A percentile compares a stretch with the other conserved stretches of the same genome.
Evolutionary conservation across 2,113 vertebrate genomes (phyloP).

Genomic region (Zosterops japonicus): DNA sequence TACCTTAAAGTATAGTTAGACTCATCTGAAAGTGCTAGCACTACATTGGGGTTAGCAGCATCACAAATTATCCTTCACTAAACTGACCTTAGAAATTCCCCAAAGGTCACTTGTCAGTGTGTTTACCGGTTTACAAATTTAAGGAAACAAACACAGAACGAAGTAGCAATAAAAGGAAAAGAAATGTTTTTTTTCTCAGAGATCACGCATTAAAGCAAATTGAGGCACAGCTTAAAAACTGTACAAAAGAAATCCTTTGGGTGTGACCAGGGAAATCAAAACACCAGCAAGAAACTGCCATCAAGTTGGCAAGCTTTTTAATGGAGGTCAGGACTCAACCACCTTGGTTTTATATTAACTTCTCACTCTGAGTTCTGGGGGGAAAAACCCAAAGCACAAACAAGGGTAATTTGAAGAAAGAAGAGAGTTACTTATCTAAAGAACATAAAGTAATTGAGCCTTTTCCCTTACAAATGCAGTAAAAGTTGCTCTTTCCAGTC

Average conservation of each 20-base stretch:
- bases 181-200: not conserved
- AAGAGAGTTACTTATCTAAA: not conserved
- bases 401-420: not conserved
- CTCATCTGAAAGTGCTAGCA: not conserved
- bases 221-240: constrained; percentile 7
- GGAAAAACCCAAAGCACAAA: not conserved
- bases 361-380: not conserved
- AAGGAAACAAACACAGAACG: constrained; percentile 1
- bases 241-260: not conserved
- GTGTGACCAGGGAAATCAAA: constrained; percentile 22
- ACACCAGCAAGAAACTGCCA: not conserved
- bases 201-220: not conserved
- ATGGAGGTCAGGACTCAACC: not conserved
- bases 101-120: not conserved
- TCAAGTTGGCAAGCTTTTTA: not conserved
- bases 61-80: constrained; percentile 20
- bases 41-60: not conserved
- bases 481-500: not conserved
- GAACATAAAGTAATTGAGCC: not conserved
- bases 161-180: not conserved
- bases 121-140: not conserved
- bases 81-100: constrained; percentile 15
- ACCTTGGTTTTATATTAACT: not conserved
- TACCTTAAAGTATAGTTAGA: constrained; percentile 31
- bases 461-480: not conserved